phyloP scores from a whole-genome alignment of 2,888 invertebrate genomes.

The Drosophila kambysellisi region DNA sequence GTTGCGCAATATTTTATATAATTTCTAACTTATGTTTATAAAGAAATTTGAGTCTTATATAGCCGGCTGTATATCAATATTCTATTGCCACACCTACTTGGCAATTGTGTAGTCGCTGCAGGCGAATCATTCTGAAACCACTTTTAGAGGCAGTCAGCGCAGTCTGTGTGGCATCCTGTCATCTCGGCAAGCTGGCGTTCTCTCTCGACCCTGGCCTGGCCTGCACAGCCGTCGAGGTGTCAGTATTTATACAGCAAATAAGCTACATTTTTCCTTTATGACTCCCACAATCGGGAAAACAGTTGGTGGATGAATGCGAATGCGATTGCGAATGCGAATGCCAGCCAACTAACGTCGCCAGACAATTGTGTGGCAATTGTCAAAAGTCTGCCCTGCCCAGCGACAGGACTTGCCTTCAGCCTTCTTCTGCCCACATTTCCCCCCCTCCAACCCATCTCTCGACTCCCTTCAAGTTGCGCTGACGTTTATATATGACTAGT shows the following conservation, averaged over 20 bases:
- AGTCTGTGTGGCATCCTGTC: constrained; percentile 34
- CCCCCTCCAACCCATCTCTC: background rate
- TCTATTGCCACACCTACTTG: constrained; percentile 17
- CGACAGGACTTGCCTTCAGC: constrained; percentile 30
- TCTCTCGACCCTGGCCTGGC: constrained; percentile 20
- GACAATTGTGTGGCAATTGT: constrained; percentile 83
- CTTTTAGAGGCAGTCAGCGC: constrained; percentile 52
- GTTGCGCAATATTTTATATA: constrained; percentile 7
- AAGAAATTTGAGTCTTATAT: constrained; percentile 20
- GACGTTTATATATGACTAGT: constrained; percentile 79
- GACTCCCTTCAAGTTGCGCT: constrained; percentile 28
- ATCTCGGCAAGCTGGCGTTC: constrained; percentile 28
- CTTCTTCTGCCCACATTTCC: background rate
- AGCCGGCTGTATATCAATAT: constrained; percentile 33
- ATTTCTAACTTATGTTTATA: constrained; percentile 28
- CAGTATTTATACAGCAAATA: constrained; percentile 77
- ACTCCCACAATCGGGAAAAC: constrained; percentile 61
- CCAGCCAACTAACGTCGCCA: constrained; percentile 45
- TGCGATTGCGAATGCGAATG: constrained; percentile 35
- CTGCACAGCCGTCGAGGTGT: constrained; percentile 60
- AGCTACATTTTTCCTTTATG: constrained; percentile 75
- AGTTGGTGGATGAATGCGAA: constrained; percentile 49
- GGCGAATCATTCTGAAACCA: constrained; percentile 38
- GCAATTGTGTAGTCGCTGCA: constrained; percentile 43
- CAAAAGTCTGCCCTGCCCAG: constrained; percentile 68